A percentile compares a stretch with the other conserved stretches of the same genome.
Evolutionary conservation across 1,140 invertebrate species (phyloP).

Genomic region (Microplitis demolitor): DNA sequence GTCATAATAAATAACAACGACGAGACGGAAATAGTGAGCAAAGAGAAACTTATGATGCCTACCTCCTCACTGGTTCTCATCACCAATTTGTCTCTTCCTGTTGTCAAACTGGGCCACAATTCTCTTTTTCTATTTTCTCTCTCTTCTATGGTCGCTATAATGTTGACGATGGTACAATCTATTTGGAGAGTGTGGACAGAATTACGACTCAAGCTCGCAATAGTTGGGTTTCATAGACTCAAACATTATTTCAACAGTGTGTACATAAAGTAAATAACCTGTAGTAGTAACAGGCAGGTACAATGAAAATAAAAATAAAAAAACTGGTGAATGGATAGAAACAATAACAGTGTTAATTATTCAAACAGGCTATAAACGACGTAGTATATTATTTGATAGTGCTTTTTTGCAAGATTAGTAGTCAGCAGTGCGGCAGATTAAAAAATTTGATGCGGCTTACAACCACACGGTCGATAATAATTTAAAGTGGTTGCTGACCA

Average conservation of each 20-base stretch:
- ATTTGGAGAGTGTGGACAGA: neutral
- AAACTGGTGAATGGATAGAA: neutral
- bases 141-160: neutral
- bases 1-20: no score
- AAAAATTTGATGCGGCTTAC: neutral
- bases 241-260: neutral
- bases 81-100: slow-evolving; percentile 37
- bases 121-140: neutral
- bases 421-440: neutral
- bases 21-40: neutral
- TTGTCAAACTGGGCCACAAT: slow-evolving; percentile 25
- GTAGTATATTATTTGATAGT: no score
- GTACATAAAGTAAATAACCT: neutral
- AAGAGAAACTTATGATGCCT: neutral
- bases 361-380: no score
- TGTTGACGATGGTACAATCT: neutral
- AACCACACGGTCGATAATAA: slow-evolving; percentile 28
- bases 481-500: slow-evolving; percentile 33
- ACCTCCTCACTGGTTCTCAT: slow-evolving; percentile 17
- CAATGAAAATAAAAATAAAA: neutral
- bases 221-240: neutral
- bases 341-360: no score
- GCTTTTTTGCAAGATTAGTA: no score
- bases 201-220: neutral
- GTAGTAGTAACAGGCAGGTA: no score